Percentiles rank a stretch among this genome's conserved stretches.
These are phyloP conservation scores for Hippoglossus hippoglossus DNA, from an alignment of 2,797 vertebrate species.

Conservation along the genomic window DNA sequence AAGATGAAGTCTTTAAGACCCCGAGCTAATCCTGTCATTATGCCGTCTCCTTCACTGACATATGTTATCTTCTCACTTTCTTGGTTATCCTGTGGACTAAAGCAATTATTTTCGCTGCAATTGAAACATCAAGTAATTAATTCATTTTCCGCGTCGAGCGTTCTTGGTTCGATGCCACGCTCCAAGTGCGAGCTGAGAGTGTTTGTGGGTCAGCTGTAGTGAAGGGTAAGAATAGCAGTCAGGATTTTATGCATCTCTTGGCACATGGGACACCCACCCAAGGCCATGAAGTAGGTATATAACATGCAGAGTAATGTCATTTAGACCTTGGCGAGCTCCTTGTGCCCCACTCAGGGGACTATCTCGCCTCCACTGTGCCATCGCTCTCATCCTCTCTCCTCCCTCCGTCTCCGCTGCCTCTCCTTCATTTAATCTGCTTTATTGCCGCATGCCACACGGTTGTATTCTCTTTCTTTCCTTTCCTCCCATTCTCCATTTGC, in stretches of 20 bases:
- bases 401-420: constrained; percentile 54
- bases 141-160: constrained; percentile 91
- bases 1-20: constrained; percentile 72
- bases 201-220: constrained; percentile 88
- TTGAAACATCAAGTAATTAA: constrained; percentile 93
- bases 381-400: constrained; percentile 65
- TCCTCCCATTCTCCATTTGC: constrained; percentile 32
- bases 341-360: constrained; percentile 76
- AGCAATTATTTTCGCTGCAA: constrained; percentile 85
- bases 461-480: constrained; percentile 53
- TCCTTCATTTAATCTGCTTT: constrained; percentile 55
- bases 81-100: constrained; percentile 71
- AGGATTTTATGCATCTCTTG: constrained; percentile 81
- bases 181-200: constrained; percentile 73
- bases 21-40: constrained; percentile 82
- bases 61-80: constrained; percentile 79
- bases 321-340: constrained; percentile 83
- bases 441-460: constrained; percentile 65
- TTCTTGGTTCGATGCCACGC: constrained; percentile 86
- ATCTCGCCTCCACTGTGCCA: constrained; percentile 73
- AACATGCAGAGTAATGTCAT: constrained; percentile 82
- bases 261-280: constrained; percentile 76
- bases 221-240: constrained; percentile 87
- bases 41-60: constrained; percentile 84
- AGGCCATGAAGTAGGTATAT: constrained; percentile 75